Evolutionary conservation across 2,888 invertebrate species (phyloP), one percentile per base, ranked within the genome.

Genomic region (Oxystoma pomonae): DNA sequence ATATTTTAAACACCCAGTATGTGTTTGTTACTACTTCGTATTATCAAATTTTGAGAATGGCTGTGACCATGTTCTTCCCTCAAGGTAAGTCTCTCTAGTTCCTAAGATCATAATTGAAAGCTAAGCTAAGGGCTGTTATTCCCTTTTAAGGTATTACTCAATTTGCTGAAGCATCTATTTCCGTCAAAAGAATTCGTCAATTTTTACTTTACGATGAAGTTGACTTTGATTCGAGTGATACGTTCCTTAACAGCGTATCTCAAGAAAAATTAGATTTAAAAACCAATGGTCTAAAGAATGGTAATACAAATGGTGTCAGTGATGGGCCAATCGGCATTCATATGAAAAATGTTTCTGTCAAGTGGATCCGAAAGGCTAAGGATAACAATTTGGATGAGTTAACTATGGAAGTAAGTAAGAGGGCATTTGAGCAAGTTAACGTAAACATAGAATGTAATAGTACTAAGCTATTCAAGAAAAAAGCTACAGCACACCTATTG

Each of bases 11-110:
- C 5, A 83, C 87, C 0, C 86, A 87, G 60, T 86, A 87, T 74
- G 88, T 89, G 0, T 91, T 90, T 77, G 87, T 90, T 0, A 82
- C 90, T 71, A 88, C 90, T 5, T 89, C 90, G 70, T 91, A 89
- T 78, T 91, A 87, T 74, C 90, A 90, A 73, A 83, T 88, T 22
- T 79, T 91, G 53, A 90, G 90, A 75, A 78, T 85, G 20, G 79
- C 85, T 1, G 85, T 87, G 78, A 87, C 88, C 50, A 87, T 87
- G 71, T 84, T 83, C 71, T 86, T 86, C 74, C 89, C 86, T 2
- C 72, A 83, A 76, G 89, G 35, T 35, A 7, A 7, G 35, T 35
- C 12, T n/a, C n/a, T n/a, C n/a, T n/a, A n/a, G n/a, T n/a, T n/a
- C n/a, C n/a, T n/a, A n/a, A n/a, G n/a, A n/a, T n/a, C n/a, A n/a